phyloP scores from a whole-genome alignment of 2,888 invertebrate species.

The Labia minor region DNA sequence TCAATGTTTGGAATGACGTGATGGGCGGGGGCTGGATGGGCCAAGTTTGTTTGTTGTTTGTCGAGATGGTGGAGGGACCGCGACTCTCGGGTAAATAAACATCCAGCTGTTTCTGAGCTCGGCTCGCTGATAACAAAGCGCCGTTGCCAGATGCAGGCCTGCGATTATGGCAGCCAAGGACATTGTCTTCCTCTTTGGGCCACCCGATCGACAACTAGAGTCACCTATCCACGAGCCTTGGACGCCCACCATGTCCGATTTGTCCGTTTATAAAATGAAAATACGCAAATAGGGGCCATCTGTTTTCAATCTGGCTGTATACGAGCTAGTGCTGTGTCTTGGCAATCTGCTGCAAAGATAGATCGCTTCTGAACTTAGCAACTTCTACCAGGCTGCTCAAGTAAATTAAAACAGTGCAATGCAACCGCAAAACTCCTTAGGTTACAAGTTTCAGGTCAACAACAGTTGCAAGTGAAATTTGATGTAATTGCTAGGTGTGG shows the following conservation, averaged over 20 bases:
- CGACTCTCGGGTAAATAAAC: conserved; percentile 17
- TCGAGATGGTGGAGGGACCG: conserved; percentile 17
- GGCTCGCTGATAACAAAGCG: not conserved
- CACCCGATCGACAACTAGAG: too few relatives aligned
- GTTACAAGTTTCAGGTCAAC: not conserved
- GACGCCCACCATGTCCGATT: not conserved
- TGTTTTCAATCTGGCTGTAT: conserved; percentile 2
- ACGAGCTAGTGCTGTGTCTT: not conserved
- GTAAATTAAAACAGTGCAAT: conserved; percentile 13
- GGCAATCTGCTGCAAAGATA: not conserved
- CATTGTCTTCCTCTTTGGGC: not conserved
- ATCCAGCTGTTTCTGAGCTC: not conserved
- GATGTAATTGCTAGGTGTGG: not conserved
- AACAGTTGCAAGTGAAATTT: conserved; percentile 4
- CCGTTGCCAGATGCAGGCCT: not conserved
- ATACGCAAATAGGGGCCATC: not conserved
- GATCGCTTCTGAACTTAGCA: not conserved
- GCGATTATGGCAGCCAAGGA: not conserved
- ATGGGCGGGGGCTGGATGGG: conserved; percentile 14
- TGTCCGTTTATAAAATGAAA: not conserved
- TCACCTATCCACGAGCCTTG: too few relatives aligned
- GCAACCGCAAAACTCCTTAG: not conserved
- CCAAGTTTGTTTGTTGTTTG: conserved; percentile 22
- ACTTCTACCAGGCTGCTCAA: not conserved
- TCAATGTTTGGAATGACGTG: conserved; percentile 17